Base-by-base conservation (phyloP, 2,888 invertebrate species). In the Morpho achilles region DNA sequence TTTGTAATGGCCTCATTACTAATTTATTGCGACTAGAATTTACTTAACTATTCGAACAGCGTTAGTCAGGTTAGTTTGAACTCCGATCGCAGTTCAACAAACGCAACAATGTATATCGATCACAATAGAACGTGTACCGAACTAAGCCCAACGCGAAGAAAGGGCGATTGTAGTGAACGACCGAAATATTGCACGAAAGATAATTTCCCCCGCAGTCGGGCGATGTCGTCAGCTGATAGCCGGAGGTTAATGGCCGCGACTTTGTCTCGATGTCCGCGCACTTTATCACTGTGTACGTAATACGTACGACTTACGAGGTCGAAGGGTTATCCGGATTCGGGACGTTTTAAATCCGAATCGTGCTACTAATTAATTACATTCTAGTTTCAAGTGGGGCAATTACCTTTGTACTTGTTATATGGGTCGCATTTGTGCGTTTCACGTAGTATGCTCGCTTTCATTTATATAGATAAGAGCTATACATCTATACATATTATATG, bases 161-260 rank as follows among this genome's bases (percentile, higher is more conserved):
- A 72, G 67, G 71, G 68, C 66, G 60, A 22, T 22, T 47, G 70
- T 77, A 78, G 77, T 80, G 77, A 82, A 81, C 72, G 80, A 82
- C 80, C 84, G 83, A 86, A 82, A 87, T 82, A 82, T 79, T 69
- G 78, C 75, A 75, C 78, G 75, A 77, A 79, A 83, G 82, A 87
- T 87, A 84, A 86, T 82, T 82, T 82, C 76, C 73, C 77, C 76
- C 77, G 76, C 76, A 73, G 76, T 78, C 77, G 73, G 71, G 73
- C 78, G 84, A 82, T 87, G 86, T 86, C 86, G 87, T 87, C 88
- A 87, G 88, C 87, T 89, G 89, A 90, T 88, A 89, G 80, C 71
- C 69, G 58, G 78, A 77, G 88, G 87, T 84, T 76, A 84, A 77
- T 77, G 84, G 68, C 86, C 87, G 77, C 84, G 80, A 85, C 87